Evolutionary conservation across 2,113 vertebrate species (phyloP), one percentile per base, ranked within the genome.

Genomic region (Campylorhamphus procurvoides): DNA sequence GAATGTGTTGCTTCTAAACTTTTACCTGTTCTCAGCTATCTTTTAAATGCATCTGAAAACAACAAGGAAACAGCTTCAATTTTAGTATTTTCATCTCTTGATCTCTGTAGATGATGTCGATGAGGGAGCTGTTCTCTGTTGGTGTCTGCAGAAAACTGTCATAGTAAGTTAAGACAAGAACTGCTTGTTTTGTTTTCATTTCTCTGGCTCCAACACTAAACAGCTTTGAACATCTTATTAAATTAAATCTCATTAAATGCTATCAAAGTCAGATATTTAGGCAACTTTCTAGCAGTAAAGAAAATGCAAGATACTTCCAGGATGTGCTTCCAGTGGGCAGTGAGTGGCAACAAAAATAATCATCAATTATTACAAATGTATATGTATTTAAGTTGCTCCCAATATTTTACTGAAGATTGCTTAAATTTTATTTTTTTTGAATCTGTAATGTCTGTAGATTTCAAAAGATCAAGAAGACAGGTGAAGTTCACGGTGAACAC

Each of bases 1-100:
- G 91, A 96, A 94, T 56, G 63, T 87, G 44, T 67, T 77, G 18
- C 75, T 86, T 94, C 42, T 95, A 52, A 52, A 87, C 39, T 81
- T 86, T 94, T 62, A 84, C 68, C 22, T 75, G 12, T 90, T 93
- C 17, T 25, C 37, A 58, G 12, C 3, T 35, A 59, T 94, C 71
- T 77, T 74, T 53, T 52, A 94, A 95, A 77, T 60, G 90, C 18
- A 10, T 23, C 62, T 87, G 62, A 90, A 91, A 86, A 23, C 39
- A 42, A 33, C 40, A 91, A 79, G 39, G 35, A 91, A 87, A 69
- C 23, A 55, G 18, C n/a, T 64, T 66, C 53, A 49, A 10, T 31
- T 93, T 94, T 53, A n/a, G 23, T 76, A 6, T 81, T 92, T 87
- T 82, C 8, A 14, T 80, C 19, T 80, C 59, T 95, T 94, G 24